These are phyloP conservation scores for Amphipyra tragopoginis DNA, from an alignment of 2,888 invertebrate species.

Conservation along the genomic window DNA sequence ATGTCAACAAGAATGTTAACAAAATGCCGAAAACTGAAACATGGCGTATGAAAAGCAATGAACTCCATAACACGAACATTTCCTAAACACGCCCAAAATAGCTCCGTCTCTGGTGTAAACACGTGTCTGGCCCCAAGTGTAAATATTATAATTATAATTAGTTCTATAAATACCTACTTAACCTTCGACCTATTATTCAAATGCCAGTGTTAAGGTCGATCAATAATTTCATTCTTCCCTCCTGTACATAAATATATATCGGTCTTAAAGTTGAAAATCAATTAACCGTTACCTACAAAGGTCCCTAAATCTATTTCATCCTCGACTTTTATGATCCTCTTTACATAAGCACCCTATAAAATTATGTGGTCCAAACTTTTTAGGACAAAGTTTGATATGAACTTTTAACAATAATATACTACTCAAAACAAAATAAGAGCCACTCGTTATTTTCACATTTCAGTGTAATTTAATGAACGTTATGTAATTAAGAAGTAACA, in stretches of 20 bases:
- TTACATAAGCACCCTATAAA: constrained; percentile 36
- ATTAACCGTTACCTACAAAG: constrained; percentile 7
- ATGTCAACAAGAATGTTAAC: no score
- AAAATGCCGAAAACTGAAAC: no score
- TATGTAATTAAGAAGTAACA: no score
- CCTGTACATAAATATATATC: constrained; percentile 24
- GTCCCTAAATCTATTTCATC: constrained; percentile 19
- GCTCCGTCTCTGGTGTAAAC: not conserved
- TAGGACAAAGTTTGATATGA: constrained; percentile 36
- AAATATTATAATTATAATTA: constrained; percentile 10
- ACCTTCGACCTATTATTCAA: constrained; percentile 55
- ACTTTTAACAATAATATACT: constrained; percentile 36
- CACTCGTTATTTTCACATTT: no score
- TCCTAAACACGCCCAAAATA: no score
- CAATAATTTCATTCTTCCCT: constrained; percentile 39
- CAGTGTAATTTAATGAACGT: no score
- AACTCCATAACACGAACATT: not conserved
- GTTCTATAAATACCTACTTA: constrained; percentile 37
- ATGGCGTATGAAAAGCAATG: no score
- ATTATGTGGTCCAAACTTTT: constrained; percentile 33
- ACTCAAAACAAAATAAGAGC: no score
- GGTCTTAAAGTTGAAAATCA: constrained; percentile 14
- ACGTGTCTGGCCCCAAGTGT: not conserved
- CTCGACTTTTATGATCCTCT: constrained; percentile 25
- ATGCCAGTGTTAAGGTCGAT: constrained; percentile 68